These are phyloP conservation scores for Pitta sordida DNA, from an alignment of 2,113 vertebrate genomes.

Conservation along the genomic window DNA sequence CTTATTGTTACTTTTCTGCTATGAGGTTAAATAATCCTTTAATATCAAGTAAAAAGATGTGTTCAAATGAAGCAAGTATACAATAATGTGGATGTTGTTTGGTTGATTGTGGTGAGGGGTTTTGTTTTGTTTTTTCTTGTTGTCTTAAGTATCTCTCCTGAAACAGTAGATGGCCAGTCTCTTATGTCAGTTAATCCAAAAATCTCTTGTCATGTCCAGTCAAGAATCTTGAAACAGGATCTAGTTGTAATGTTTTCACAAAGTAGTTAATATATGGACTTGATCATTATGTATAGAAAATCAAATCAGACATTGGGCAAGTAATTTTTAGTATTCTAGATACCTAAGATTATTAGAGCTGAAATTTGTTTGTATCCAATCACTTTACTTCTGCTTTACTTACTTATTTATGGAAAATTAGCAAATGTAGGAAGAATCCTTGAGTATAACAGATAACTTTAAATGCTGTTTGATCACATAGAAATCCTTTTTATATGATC, in stretches of 20 bases:
- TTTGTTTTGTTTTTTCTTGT: not conserved
- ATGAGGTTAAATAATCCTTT: conserved; percentile 3
- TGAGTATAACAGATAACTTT: not conserved
- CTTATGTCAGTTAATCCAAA: not conserved
- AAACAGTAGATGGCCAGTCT: not conserved
- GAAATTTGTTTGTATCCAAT: not conserved
- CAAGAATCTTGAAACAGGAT: not conserved
- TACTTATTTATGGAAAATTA: not conserved
- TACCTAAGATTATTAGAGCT: not conserved
- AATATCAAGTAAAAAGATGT: not conserved
- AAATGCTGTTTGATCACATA: not conserved
- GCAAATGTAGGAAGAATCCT: not conserved
- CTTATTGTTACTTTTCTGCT: not conserved
- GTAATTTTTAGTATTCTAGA: not conserved
- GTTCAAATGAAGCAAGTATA: not conserved
- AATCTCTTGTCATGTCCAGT: not conserved
- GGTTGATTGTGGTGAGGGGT: not conserved
- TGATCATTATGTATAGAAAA: not conserved
- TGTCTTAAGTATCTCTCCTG: not conserved
- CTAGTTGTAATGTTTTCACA: not conserved
- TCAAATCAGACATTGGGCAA: not conserved
- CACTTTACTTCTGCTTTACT: not conserved
- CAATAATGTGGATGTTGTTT: not conserved
- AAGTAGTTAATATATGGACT: not conserved
- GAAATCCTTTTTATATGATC: not conserved